Evolutionary conservation across 2,113 vertebrate species (phyloP).

Genomic region (Barbus barbus): DNA sequence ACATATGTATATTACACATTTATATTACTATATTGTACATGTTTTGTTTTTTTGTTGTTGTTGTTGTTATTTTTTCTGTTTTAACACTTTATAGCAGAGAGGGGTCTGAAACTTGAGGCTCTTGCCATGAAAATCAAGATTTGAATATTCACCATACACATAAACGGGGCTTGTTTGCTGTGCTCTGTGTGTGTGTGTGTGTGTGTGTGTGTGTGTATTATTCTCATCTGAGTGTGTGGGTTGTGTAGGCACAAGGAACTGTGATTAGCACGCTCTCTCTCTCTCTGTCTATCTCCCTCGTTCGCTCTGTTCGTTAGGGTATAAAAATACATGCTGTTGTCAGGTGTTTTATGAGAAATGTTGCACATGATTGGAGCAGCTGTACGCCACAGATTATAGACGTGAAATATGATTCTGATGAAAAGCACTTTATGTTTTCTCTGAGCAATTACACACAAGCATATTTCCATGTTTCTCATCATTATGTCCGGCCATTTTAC

Average conservation of each 20-base stretch:
- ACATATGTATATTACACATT: too few relatives aligned
- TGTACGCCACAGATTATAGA: constrained; percentile 8
- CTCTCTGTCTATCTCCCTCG: not conserved
- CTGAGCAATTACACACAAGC: not conserved
- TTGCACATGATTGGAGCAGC: constrained; percentile 17
- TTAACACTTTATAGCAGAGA: too few relatives aligned
- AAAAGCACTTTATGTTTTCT: not conserved
- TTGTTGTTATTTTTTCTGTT: too few relatives aligned
- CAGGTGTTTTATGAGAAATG: constrained; percentile 30
- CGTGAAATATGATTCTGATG: not conserved
- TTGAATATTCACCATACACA: not conserved
- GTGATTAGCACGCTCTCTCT: not conserved
- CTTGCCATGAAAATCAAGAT: not conserved
- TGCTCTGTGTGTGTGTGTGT: not conserved
- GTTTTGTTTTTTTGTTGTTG: too few relatives aligned
- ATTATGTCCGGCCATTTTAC: not conserved
- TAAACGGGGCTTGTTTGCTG: not conserved
- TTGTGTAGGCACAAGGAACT: constrained; percentile 15
- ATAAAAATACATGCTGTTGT: constrained; percentile 17
- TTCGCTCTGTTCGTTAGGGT: not conserved
- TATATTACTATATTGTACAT: too few relatives aligned
- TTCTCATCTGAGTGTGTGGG: constrained; percentile 3
- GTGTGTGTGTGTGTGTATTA: constrained; percentile 4
- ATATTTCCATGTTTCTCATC: not conserved
- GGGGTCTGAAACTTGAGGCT: not conserved